Percentiles rank a stretch among this genome's conserved stretches.
These are phyloP conservation scores for Eristalis arbustorum DNA, from an alignment of 2,888 invertebrate species.

Conservation along the genomic window DNA sequence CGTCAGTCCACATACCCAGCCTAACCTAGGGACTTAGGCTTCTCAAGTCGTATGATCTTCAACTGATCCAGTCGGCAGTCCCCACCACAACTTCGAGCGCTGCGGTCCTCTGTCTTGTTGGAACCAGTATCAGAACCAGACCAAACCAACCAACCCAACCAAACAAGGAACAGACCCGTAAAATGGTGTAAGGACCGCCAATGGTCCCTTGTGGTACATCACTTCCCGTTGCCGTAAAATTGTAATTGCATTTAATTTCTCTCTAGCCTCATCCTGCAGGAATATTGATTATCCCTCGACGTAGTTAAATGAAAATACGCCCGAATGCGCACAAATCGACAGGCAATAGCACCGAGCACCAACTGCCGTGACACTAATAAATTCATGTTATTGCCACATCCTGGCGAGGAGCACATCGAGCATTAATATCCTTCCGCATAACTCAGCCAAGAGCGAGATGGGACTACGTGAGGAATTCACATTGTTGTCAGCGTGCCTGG, in stretches of 20 bases:
- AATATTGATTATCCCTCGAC: not conserved
- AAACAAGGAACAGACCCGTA: too few species aligned
- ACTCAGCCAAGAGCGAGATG: not conserved
- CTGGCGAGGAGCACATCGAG: slow-evolving; percentile 13
- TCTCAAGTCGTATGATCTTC: too few species aligned
- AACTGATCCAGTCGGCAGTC: too few species aligned
- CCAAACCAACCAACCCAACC: too few species aligned
- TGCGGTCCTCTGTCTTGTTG: too few species aligned
- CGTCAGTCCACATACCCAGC: too few species aligned
- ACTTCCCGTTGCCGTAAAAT: not conserved
- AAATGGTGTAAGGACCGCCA: too few species aligned
- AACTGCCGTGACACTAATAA: slow-evolving; percentile 29
- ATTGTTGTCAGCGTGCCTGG: not conserved
- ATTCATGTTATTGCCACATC: slow-evolving; percentile 35
- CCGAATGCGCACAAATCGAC: not conserved
- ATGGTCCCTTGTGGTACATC: not conserved
- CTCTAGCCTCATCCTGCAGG: not conserved
- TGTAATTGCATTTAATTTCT: not conserved
- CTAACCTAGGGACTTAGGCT: too few species aligned
- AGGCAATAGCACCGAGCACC: not conserved
- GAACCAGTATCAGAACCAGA: too few species aligned
- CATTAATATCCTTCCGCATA: slow-evolving; percentile 44
- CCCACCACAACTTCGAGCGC: too few species aligned
- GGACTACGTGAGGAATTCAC: slow-evolving; percentile 26
- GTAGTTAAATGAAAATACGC: not conserved